A percentile compares a stretch with the other conserved stretches of the same genome.
Conservation (phyloP, 2,113 vertebrate genomes). For the Aviceda subcristata region DNA sequence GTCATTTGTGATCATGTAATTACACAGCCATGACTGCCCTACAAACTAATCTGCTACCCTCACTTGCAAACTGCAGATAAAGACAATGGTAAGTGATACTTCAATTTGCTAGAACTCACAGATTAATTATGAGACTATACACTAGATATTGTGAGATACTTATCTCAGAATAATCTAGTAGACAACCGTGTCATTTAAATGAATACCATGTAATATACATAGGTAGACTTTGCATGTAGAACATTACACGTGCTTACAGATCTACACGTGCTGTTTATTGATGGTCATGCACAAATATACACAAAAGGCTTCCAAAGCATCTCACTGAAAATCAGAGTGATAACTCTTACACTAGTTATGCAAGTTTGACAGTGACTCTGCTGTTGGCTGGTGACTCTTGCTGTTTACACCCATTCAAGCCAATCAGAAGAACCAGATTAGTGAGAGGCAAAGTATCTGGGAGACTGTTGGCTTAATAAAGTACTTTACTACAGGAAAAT, state of each 20-base stretch:
- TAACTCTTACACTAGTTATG: not conserved
- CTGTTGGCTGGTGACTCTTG: not conserved
- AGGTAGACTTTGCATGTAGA: not conserved
- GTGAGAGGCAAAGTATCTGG: not conserved
- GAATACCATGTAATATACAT: not conserved
- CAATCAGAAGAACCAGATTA: not conserved
- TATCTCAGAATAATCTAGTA: not conserved
- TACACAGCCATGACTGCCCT: not conserved
- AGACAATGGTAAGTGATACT: not conserved
- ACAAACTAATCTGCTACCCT: conserved; percentile 12
- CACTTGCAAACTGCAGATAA: conserved; percentile 9
- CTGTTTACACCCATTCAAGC: not conserved
- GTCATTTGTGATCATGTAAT: conserved; percentile 47
- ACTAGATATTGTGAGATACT: not conserved
- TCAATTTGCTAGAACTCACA: not conserved
- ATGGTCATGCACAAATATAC: not conserved
- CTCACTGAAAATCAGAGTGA: not conserved
- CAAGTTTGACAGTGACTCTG: not conserved
- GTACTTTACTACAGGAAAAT: not conserved
- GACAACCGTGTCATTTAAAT: not conserved
- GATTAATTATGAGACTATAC: not conserved
- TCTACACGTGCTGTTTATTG: not conserved
- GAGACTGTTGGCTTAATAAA: not conserved
- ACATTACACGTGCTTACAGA: not conserved
- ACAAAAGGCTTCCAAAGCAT: not conserved